Conservation (phyloP, 2,113 vertebrate species). For the Alexandromys fortis region DNA sequence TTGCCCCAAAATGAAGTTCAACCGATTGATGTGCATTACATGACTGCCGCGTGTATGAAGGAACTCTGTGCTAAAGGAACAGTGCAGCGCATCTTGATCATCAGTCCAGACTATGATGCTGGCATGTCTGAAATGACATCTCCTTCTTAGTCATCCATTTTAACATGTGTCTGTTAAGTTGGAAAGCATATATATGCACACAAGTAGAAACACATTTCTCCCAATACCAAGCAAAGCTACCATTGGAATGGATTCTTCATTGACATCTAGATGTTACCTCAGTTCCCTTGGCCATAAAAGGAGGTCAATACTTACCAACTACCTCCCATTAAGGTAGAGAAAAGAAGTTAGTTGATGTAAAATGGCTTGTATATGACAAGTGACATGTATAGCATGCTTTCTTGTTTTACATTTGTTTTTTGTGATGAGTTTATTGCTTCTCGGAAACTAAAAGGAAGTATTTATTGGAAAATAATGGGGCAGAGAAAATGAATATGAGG, state of each 20-base stretch:
- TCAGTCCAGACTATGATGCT: conserved; percentile 62
- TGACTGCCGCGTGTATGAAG: neutral
- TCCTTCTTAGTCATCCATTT: conserved; percentile 59
- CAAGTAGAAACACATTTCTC: conserved; percentile 62
- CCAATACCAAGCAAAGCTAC: conserved; percentile 76
- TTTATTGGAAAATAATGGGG: conserved; percentile 59
- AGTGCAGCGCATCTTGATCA: conserved; percentile 44
- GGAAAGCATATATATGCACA: conserved; percentile 56
- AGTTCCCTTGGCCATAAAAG: conserved; percentile 74
- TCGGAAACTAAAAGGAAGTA: conserved; percentile 56
- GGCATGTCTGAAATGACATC: conserved; percentile 71
- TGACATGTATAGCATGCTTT: conserved; percentile 73
- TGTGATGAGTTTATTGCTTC: conserved; percentile 78
- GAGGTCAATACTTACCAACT: conserved; percentile 81
- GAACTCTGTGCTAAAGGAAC: conserved; percentile 26
- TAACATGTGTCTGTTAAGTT: conserved; percentile 56
- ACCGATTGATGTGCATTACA: conserved; percentile 14
- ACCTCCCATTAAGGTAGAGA: conserved; percentile 80
- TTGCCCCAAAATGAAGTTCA: conserved; percentile 44
- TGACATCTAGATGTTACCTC: conserved; percentile 78
- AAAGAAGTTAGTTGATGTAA: conserved; percentile 77
- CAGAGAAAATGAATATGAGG: conserved; percentile 80
- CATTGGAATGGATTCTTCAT: conserved; percentile 66
- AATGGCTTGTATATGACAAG: conserved; percentile 76
- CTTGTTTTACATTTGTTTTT: conserved; percentile 75